These are phyloP conservation scores for Nematostella vectensis DNA, from an alignment of 92 coral and sea anemone species.

Conservation along the genomic window DNA sequence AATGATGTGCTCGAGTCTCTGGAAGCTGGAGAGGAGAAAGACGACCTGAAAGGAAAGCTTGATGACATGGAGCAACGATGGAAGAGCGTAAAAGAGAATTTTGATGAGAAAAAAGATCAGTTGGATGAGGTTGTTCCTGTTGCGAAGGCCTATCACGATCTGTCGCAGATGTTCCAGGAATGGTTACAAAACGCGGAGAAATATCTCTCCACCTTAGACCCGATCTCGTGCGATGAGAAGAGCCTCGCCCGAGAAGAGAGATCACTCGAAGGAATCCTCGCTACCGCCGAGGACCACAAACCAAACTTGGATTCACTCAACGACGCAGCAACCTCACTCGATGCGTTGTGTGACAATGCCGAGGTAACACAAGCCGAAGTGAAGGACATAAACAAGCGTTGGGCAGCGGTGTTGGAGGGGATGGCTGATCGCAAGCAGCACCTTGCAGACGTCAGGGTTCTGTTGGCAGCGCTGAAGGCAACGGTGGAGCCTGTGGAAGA, in stretches of 20 bases:
- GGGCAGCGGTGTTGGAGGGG: constrained; percentile 63
- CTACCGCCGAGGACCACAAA: constrained; percentile 48
- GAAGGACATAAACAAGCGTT: constrained; percentile 81
- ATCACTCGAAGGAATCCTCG: constrained; percentile 31
- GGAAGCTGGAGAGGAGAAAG: constrained; percentile 71
- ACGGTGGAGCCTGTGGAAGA: constrained; percentile 77
- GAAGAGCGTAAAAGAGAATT: constrained; percentile 55
- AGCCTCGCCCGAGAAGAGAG: constrained; percentile 68
- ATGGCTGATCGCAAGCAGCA: constrained; percentile 58
- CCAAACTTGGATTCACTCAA: constrained; percentile 52
- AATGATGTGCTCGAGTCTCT: constrained; percentile 58
- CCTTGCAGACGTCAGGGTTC: constrained; percentile 46
- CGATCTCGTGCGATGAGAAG: constrained; percentile 79
- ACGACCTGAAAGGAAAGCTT: constrained; percentile 54
- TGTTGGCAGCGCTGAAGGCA: constrained; percentile 43
- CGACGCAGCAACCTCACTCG: constrained; percentile 38
- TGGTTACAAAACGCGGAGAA: constrained; percentile 78
- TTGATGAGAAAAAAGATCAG: constrained; percentile 55
- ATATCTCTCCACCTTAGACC: constrained; percentile 64
- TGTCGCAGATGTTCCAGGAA: constrained; percentile 51
- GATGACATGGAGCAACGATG: constrained; percentile 64
- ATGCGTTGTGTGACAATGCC: constrained; percentile 74
- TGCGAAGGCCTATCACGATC: constrained; percentile 53
- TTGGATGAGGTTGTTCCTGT: constrained; percentile 68
- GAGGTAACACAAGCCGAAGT: constrained; percentile 87